Base-by-base conservation (phyloP, 2,113 vertebrate species). In the Rhea pennata region DNA sequence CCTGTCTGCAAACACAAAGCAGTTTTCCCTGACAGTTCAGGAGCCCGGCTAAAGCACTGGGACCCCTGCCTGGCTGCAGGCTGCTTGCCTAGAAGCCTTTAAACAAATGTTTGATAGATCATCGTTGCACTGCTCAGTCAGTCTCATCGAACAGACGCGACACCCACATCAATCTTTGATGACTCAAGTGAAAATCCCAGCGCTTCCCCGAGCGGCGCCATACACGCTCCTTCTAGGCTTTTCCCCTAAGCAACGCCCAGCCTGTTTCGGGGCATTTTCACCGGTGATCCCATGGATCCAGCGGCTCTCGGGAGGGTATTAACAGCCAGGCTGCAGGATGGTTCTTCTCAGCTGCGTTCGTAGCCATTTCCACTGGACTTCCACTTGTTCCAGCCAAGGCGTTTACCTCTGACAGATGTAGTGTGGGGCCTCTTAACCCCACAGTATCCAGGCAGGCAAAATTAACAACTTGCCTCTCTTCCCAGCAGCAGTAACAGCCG, bases 1-100 rank as follows among this genome's bases (percentile, higher is more conserved):
- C 92, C 94, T 96, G 70, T 54, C 84, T 86, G 2, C 2, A 42
- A 96, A 96, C 85, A 92, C 79, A 83, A 96, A 95, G 91, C 42
- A 77, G 27, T 77, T 96, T 65, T 80, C 9, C 78, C 44, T 87
- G 42, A 87, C 71, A 88, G 74, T 33, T 5, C 39, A 54, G 40
- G 27, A 27, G 50, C 19, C 24, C 78, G 46, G 75, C 42, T 80
- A 77, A 91, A 54, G 78, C 84, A 80, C n/a, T 0, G 0, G 74
- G 75, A 74, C 58, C 71, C 75, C 84, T 80, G 84, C 84, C 82
- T 95, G 89, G 46, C 31, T 77, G 74, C 70, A 33, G 75, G 82
- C 77, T 77, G 80, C 39, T 74, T 64, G 85, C 54, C 75, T 48
- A 69, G 36, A 89, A 93, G 75, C 74, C 61, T 93, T 94, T 70